Evolutionary conservation across 2,797 vertebrate species (phyloP).

Genomic region (Gymnothorax reevesii): DNA sequence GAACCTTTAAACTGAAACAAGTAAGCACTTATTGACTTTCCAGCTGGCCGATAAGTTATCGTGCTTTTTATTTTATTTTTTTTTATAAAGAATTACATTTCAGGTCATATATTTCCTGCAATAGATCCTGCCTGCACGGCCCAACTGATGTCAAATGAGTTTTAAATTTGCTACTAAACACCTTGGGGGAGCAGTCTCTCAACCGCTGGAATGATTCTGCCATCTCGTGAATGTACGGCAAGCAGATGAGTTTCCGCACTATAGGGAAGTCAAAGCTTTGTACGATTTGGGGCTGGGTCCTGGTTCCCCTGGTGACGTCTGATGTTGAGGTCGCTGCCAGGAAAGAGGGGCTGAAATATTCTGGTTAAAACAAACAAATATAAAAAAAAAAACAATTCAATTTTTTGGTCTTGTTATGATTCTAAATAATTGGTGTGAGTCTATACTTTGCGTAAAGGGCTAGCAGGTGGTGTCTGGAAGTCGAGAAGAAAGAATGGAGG

Average conservation of each 20-base stretch:
- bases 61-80: neutral
- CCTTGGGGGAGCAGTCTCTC: slow-evolving; percentile 44
- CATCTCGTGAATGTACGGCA: slow-evolving; percentile 35
- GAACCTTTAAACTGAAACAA: slow-evolving; percentile 11
- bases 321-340: neutral
- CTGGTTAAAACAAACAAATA: no score
- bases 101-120: slow-evolving; percentile 16
- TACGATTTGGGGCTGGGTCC: neutral
- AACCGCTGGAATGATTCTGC: slow-evolving; percentile 15
- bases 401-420: neutral
- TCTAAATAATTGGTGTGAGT: neutral
- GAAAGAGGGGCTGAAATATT: neutral
- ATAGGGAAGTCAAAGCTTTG: neutral
- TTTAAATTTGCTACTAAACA: slow-evolving; percentile 50
- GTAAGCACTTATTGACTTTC: neutral
- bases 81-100: slow-evolving; percentile 44
- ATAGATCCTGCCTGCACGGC: slow-evolving; percentile 50
- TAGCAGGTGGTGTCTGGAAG: neutral
- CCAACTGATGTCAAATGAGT: slow-evolving; percentile 55
- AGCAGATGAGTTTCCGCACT: slow-evolving; percentile 9
- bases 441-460: neutral
- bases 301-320: neutral
- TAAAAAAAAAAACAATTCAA: neutral
- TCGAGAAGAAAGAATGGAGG: neutral
- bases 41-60: neutral